Base-by-base conservation (phyloP, 2,888 invertebrate genomes). In the Gisinianus flammeolus region DNA sequence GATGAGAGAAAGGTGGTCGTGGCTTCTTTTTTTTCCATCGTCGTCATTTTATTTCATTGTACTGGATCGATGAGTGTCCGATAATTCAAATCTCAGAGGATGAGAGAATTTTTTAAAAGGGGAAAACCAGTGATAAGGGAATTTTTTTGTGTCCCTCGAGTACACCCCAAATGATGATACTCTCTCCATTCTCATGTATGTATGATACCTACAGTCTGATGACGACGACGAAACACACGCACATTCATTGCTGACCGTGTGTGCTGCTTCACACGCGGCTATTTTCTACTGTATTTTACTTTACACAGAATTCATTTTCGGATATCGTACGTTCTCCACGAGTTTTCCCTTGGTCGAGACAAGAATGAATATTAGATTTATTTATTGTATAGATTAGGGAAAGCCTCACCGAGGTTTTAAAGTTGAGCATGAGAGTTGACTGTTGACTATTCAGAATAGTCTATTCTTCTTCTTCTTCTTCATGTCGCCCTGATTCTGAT, bases 61-160 rank as follows among this genome's bases (percentile, higher is more conserved):
- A 58, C 24, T 28, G 72, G 66, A 64, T 64, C 44, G 66, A 64
- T 64, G 73, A 74, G 64, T 74, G 73, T 74, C 73, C 73, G 73
- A 74, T 74, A 74, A 64, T 74, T 74, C 44, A 35, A 26, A 28
- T 66, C 73, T 74, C 73, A 44, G 22, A 66, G 73, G 73, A 72
- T 70, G 56, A 70, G 54, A 26, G 64, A 31, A 66, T 64, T 74
- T 74, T 74, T 74, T 64, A 74, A 74, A 44, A 19, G 6, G 62
- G 72, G 58, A 33, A n/a, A 58, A 58, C 58, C 54, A 71, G 54
- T 28, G 26, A 33, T 30, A 71, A 28, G 58, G 30, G 22, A 71
- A 44, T 35, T 35, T 35, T 35, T 30, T 69, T 22, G 33, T 58
- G 71, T 52, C 71, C 71, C 71, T 71, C 52, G 56, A 71, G 28